Evolutionary conservation across 2,113 vertebrate species (phyloP).

Genomic region (Hypomesus transpacificus): DNA sequence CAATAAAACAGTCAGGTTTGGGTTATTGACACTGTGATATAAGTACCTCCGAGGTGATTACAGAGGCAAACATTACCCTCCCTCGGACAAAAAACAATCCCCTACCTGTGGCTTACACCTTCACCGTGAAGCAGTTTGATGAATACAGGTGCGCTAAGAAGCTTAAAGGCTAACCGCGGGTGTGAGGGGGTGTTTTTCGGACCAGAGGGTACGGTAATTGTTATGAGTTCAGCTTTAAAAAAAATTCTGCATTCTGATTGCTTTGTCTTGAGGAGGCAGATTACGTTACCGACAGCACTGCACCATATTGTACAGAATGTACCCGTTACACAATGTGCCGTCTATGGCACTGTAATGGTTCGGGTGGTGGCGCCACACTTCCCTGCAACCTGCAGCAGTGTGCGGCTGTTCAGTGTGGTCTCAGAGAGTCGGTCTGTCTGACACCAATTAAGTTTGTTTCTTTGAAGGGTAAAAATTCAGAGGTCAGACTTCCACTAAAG

Average conservation of each 20-base stretch:
- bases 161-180: constrained; percentile 50
- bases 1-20: constrained; percentile 38
- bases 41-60: constrained; percentile 46
- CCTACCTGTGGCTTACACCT: constrained; percentile 53
- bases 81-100: constrained; percentile 38
- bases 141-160: constrained; percentile 46
- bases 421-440: no score
- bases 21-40: constrained; percentile 47
- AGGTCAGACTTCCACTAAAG: no score
- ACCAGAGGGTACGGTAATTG: constrained; percentile 21
- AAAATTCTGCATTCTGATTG: neutral
- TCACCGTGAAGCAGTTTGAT: constrained; percentile 32
- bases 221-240: neutral
- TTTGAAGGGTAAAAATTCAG: no score
- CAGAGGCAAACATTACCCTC: constrained; percentile 50
- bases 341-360: no score
- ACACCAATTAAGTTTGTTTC: no score
- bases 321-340: neutral
- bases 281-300: neutral
- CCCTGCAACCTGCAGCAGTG: no score
- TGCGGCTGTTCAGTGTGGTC: no score
- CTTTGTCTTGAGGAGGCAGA: neutral
- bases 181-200: constrained; percentile 38
- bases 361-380: no score
- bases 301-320: neutral